Evolutionary conservation across 1,140 invertebrate genomes (phyloP), one percentile per base, ranked within the genome.

Genomic region (Vanessa tameamea): DNA sequence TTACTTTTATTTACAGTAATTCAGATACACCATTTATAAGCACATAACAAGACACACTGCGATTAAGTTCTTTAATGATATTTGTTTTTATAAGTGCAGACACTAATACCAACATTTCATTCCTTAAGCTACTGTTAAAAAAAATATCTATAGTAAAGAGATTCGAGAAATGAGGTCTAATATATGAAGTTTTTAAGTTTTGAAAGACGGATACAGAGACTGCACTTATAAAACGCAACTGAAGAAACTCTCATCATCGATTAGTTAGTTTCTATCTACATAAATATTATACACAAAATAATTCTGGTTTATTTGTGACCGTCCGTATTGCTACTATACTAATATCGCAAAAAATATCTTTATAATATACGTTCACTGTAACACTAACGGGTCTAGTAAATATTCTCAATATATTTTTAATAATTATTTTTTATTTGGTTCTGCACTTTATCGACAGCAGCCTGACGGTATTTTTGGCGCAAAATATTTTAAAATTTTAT

Each of bases 281-380:
- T 82, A 82, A 78, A 87, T 61, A 77, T 74, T 79, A 75, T 82
- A 85, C 80, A 85, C 81, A 85, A 87, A 87, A 87, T 84, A 84
- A 85, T 76, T 79, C 75, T 72, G 53, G 64, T 16, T 72, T 37
- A n/a, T 20, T 57, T 64, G 69, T 64, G 68, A 69, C 26, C 75
- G 71, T 77, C 64, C 64, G 57, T 71, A 75, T 72, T 77, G 72
- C 72, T 76, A 37, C 11, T 8, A 59, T 59, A 13, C 23, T 59
- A 11, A 59, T 23, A 20, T 69, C 55, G n/a, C 47, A 61, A 61
- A 61, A 53, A 50, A 48, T 50, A 31, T 53, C 23, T n/a, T 37
- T 67, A 23, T 4, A 57, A 43, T 68, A 57, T 31, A 68, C 20
- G 12, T 59, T 14, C 23, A 15, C n/a, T 51, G 13, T 59, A 31